Percentiles rank a stretch among this genome's conserved stretches.
Conservation (phyloP, 2,797 vertebrate species). For the Champsocephalus esox region DNA sequence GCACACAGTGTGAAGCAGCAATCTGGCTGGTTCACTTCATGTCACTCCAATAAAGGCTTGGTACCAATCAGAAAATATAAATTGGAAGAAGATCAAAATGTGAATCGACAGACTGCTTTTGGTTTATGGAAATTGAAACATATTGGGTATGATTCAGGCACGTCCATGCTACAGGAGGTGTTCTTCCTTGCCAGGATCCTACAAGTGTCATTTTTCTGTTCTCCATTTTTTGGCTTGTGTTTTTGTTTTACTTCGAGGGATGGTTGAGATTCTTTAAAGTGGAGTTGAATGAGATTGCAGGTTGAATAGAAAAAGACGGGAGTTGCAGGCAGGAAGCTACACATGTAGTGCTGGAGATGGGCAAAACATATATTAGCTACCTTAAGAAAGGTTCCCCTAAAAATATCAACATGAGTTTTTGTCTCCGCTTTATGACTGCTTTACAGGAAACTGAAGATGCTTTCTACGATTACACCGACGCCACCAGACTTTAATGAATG, state of each 20-base stretch:
- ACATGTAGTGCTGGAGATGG: too few relatives aligned
- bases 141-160: neutral
- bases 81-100: conserved; percentile 13
- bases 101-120: neutral
- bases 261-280: too few relatives aligned
- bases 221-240: neutral
- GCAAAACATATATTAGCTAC: too few relatives aligned
- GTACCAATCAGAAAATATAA: neutral
- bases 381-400: too few relatives aligned
- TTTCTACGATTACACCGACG: too few relatives aligned
- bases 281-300: too few relatives aligned
- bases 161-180: neutral
- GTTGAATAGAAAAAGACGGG: too few relatives aligned
- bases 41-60: conserved; percentile 26
- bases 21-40: conserved; percentile 22
- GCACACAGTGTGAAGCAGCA: conserved; percentile 34
- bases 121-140: neutral
- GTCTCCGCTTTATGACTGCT: too few relatives aligned
- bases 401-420: too few relatives aligned
- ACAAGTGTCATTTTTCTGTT: neutral
- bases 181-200: neutral
- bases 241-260: neutral
- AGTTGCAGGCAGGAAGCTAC: too few relatives aligned
- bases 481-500: too few relatives aligned
- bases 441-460: too few relatives aligned